Conservation (phyloP, 2,888 invertebrate species). For the Agrilus mali region DNA sequence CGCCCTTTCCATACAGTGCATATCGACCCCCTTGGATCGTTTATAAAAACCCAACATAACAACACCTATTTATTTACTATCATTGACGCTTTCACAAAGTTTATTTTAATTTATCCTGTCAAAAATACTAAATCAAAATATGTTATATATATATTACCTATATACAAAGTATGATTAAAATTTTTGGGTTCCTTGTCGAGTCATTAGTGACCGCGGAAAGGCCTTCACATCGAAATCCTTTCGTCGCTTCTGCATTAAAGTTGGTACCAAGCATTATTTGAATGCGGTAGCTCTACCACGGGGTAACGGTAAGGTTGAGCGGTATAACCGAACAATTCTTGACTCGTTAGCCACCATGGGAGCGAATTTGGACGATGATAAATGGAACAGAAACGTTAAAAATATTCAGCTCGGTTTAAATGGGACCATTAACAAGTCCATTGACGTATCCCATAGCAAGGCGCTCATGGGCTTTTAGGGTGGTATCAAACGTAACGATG, state of each 20-base stretch:
- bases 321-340: not conserved
- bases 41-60: not conserved
- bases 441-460: no score
- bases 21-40: conserved; percentile 6
- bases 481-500: no score
- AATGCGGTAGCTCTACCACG: not conserved
- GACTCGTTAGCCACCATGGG: conserved; percentile 1
- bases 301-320: conserved; percentile 1
- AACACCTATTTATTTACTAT: not conserved
- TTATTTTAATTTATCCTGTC: not conserved
- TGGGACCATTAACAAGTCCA: no score
- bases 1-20: conserved; percentile 8
- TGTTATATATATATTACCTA: not conserved
- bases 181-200: conserved; percentile 4
- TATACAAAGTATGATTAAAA: conserved; percentile 6
- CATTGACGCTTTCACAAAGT: conserved; percentile 6
- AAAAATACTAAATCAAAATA: not conserved
- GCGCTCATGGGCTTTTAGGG: no score
- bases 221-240: conserved; percentile 4
- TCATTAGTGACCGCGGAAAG: conserved; percentile 4
- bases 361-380: not conserved
- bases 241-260: conserved; percentile 4
- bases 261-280: conserved; percentile 2
- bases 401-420: no score
- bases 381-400: no score